Percentiles rank a stretch among this genome's conserved stretches.
Evolutionary conservation across 2,113 vertebrate species (phyloP).

Genomic region (Theristicus caerulescens): DNA sequence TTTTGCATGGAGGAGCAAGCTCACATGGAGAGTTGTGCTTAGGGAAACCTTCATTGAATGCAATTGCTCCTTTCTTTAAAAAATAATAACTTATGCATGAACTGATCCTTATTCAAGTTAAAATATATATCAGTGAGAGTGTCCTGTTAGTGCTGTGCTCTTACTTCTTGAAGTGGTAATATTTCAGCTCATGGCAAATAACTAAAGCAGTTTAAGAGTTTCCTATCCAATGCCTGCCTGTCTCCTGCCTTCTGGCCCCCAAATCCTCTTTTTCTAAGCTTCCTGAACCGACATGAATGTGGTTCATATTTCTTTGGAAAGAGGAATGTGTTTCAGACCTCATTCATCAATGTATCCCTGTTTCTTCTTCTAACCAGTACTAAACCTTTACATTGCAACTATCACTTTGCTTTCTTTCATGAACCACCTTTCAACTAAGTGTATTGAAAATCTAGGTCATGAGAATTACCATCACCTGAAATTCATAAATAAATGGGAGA

Average conservation of each 20-base stretch:
- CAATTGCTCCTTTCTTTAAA: not conserved
- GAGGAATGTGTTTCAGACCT: not conserved
- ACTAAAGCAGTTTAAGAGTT: not conserved
- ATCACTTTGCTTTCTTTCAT: not conserved
- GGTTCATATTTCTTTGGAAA: not conserved
- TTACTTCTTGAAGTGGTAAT: not conserved
- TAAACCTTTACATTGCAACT: not conserved
- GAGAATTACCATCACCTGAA: not conserved
- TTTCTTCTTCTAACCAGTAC: not conserved
- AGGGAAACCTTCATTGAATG: not conserved
- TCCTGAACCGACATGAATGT: not conserved
- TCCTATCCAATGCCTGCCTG: not conserved
- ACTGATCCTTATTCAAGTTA: not conserved
- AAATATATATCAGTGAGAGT: not conserved
- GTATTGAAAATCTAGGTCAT: not conserved
- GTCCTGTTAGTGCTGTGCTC: not conserved
- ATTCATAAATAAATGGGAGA: not conserved
- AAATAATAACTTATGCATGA: not conserved
- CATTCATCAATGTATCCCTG: not conserved
- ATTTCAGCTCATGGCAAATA: not conserved
- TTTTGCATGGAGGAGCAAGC: not conserved
- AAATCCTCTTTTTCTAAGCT: not conserved
- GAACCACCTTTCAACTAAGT: not conserved
- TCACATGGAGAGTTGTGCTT: not conserved
- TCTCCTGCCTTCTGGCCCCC: not conserved